A percentile compares a stretch with the other conserved stretches of the same genome.
Evolutionary conservation across 1,140 invertebrate species (phyloP).

Genomic region (Subanguina moxae): DNA sequence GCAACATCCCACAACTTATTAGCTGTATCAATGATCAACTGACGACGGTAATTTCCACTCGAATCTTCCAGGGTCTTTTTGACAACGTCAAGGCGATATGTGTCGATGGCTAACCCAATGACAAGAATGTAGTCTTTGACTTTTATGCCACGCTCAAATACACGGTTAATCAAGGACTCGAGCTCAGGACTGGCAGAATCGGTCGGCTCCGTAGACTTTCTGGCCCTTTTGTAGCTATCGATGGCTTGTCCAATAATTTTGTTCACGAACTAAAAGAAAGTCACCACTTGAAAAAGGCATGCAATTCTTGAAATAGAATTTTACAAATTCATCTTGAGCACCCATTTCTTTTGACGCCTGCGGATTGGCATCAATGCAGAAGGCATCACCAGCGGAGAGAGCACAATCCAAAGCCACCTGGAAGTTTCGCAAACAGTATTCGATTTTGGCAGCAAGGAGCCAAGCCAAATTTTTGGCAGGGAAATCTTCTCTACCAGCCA

Average conservation of each 20-base stretch:
- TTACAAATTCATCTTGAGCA: neutral
- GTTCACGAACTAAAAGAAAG: constrained; percentile 80
- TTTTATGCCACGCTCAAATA: neutral
- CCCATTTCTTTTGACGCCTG: constrained; percentile 68
- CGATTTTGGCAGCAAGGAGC: constrained; percentile 84
- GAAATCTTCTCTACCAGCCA: constrained; percentile 86
- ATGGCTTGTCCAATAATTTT: constrained; percentile 63
- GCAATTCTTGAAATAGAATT: constrained; percentile 9
- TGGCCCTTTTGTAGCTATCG: constrained; percentile 59
- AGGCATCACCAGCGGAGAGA: constrained; percentile 43
- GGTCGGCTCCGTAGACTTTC: no score
- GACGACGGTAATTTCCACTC: neutral
- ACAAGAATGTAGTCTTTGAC: neutral
- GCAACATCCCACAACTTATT: neutral
- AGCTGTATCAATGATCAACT: neutral
- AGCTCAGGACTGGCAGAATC: neutral
- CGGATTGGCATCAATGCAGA: constrained; percentile 79
- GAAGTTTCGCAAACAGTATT: constrained; percentile 51
- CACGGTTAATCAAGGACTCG: neutral
- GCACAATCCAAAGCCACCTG: constrained; percentile 40
- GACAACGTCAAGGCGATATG: neutral
- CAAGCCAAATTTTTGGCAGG: constrained; percentile 82
- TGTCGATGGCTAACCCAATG: constrained; percentile 9
- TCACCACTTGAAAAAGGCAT: constrained; percentile 67
- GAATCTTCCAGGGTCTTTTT: neutral